Base-by-base conservation (phyloP, 2,113 vertebrate species). In the Platycercus adscitus region DNA sequence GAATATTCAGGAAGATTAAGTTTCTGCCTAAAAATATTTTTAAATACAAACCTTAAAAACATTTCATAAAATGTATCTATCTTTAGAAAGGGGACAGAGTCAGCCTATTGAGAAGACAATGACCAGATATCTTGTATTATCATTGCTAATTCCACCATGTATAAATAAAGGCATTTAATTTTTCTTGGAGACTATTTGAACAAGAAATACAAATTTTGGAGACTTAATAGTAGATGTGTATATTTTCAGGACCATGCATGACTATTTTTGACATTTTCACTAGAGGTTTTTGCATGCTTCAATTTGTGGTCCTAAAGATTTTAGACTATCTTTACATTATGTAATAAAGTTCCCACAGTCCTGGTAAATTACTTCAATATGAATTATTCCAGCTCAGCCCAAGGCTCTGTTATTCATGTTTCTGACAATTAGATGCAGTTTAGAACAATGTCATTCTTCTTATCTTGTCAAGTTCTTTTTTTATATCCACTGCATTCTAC, bases 351-450 rank as follows among this genome's bases (percentile, higher is more conserved):
- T 69, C 49, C 75, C 35, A 44, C 37, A 60, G 80, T 86, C 46
- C 71, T 86, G 7, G 18, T 88, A 76, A 75, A 83, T 91, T 86
- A 93, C 91, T 29, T 88, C 55, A 86, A 58, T 55, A 50, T n/a
- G 10, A 93, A 71, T 90, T 91, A 76, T 93, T 89, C 89, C 50
- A 68, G 68, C 91, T 95, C 55, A 83, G 71, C 91, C 89, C 14
- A 86, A 72, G 75, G 94, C 44, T 81, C 65, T 90, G 76, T 89
- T 93, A 78, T 46, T 81, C 77, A 55, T 92, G 68, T 85, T 96
- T 91, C 81, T 76, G 72, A 93, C 90, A 88, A 95, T 72, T 41
- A 86, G 23, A 69, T 68, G 25, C 9, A 83, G 37, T 82, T 88
- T 94, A 52, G 72, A 82, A 63, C 31, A 95, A 49, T 75, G 65